phyloP scores from a whole-genome alignment of 2,113 vertebrate species.

The Hucho hucho region DNA sequence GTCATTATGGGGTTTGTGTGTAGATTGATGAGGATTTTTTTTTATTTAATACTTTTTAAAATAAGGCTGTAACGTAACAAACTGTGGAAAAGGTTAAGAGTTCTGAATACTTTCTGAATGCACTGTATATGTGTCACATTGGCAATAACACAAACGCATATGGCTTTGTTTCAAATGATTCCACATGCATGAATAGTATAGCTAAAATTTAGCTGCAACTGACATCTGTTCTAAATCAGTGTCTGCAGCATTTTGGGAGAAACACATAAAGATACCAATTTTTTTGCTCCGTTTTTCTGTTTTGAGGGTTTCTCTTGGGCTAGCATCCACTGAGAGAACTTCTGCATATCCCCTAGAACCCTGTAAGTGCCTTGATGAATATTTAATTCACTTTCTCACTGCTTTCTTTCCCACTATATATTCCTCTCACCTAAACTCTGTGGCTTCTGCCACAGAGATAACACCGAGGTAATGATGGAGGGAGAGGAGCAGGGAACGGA shows the following conservation, averaged over 20 bases:
- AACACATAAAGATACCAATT: too few relatives aligned
- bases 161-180: conserved; percentile 7
- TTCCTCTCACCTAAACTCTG: not conserved
- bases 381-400: not conserved
- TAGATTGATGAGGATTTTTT: too few relatives aligned
- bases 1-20: too few relatives aligned
- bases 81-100: too few relatives aligned
- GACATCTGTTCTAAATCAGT: conserved; percentile 11
- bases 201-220: conserved; percentile 43
- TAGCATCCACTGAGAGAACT: not conserved
- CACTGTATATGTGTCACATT: too few relatives aligned
- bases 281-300: too few relatives aligned
- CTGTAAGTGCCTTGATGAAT: not conserved
- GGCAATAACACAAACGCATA: conserved; percentile 13
- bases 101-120: too few relatives aligned
- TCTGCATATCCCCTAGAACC: conserved; percentile 1
- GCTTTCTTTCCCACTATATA: not conserved
- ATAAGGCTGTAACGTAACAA: too few relatives aligned
- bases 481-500: not conserved
- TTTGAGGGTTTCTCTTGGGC: not conserved
- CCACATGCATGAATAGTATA: conserved; percentile 32
- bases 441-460: conserved; percentile 24
- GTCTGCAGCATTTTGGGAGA: conserved; percentile 6
- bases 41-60: too few relatives aligned
- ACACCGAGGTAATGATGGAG: conserved; percentile 31